These are phyloP conservation scores for Clivina fossor DNA, from an alignment of 2,888 invertebrate species.

Conservation along the genomic window DNA sequence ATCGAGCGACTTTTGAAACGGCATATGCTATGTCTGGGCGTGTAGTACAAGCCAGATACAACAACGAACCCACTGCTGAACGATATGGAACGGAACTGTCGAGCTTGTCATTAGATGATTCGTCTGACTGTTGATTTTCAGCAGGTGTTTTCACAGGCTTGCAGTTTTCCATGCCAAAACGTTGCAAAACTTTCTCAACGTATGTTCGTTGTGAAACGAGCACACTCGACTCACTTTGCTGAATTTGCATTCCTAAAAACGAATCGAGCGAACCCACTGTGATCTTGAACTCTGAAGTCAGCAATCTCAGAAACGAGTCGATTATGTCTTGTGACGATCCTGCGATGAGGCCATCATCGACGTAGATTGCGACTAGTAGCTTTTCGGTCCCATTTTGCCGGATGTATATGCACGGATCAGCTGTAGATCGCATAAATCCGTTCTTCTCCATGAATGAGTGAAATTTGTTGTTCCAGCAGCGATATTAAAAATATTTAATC, in stretches of 20 bases:
- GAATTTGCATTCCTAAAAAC: constrained; percentile 39
- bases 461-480: no score
- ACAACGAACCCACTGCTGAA: constrained; percentile 12
- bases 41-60: constrained; percentile 36
- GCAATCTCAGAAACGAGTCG: constrained; percentile 41
- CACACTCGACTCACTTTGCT: constrained; percentile 36
- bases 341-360: constrained; percentile 20
- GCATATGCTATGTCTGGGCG: constrained; percentile 36
- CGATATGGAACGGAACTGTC: constrained; percentile 32
- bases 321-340: constrained; percentile 12
- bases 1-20: constrained; percentile 37
- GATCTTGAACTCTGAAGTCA: constrained; percentile 40
- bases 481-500: no score
- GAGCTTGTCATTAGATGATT: constrained; percentile 12
- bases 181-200: constrained; percentile 34
- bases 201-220: constrained; percentile 37
- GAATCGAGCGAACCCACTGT: constrained; percentile 36
- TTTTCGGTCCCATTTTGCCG: constrained; percentile 14
- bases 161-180: constrained; percentile 35
- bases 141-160: constrained; percentile 36
- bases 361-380: constrained; percentile 25
- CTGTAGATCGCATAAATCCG: no score
- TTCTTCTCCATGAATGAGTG: no score
- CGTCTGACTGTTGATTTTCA: constrained; percentile 30
- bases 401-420: constrained; percentile 33